Conservation (phyloP, 1,140 invertebrate genomes). For the Ceratosolen fusciceps region DNA sequence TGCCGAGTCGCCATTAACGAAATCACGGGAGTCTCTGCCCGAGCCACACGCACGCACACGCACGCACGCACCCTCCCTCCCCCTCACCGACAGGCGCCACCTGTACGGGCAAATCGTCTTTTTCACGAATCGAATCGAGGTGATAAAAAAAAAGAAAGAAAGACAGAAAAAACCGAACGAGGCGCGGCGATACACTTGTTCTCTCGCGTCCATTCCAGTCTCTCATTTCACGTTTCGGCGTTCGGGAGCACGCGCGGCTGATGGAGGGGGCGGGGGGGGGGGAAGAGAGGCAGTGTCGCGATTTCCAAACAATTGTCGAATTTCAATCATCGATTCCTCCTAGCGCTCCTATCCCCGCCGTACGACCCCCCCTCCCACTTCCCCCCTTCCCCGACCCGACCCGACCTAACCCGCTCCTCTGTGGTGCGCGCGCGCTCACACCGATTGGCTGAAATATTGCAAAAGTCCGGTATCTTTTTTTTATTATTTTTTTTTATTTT, state of each 20-base stretch:
- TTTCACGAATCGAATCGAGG: too few species aligned
- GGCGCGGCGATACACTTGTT: slow-evolving; percentile 14
- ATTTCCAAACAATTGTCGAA: slow-evolving; percentile 46
- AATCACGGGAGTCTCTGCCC: neutral
- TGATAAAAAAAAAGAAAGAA: too few species aligned
- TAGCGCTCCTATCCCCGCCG: neutral
- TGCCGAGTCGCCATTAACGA: slow-evolving; percentile 19
- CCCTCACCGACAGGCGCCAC: slow-evolving; percentile 19
- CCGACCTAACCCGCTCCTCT: neutral
- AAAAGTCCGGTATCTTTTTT: slow-evolving; percentile 41
- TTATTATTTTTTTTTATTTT: too few species aligned
- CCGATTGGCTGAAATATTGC: slow-evolving; percentile 51
- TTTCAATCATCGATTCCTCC: slow-evolving; percentile 50
- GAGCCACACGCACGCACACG: too few species aligned
- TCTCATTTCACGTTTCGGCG: too few species aligned
- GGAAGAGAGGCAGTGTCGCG: slow-evolving; percentile 18
- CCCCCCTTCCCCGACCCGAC: neutral
- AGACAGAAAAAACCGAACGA: too few species aligned
- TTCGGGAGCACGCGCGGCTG: too few species aligned
- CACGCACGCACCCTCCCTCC: too few species aligned
- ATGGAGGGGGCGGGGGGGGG: too few species aligned
- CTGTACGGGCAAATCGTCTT: neutral
- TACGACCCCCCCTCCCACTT: neutral
- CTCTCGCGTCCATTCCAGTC: neutral
- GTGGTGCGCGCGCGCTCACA: neutral